A percentile compares a stretch with the other conserved stretches of the same genome.
Evolutionary conservation across 1,140 invertebrate species (phyloP).

Genomic region (Drosophila malerkotliana): DNA sequence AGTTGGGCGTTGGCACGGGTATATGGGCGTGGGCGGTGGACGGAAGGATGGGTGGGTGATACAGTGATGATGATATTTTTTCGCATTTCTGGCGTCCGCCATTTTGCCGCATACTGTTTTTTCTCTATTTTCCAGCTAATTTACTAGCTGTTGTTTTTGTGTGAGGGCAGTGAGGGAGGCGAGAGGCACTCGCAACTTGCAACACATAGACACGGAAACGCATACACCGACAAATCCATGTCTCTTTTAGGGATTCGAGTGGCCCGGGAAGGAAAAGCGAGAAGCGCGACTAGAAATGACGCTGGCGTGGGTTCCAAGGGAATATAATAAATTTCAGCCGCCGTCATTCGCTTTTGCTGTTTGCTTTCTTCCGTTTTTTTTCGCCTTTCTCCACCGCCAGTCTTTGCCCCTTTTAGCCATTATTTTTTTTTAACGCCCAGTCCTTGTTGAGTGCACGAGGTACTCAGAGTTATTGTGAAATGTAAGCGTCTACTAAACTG

Average conservation of each 20-base stretch:
- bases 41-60: conserved; percentile 1
- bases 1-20: background rate
- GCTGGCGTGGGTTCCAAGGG: conserved; percentile 50
- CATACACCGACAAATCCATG: conserved; percentile 56
- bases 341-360: conserved; percentile 72
- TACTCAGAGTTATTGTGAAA: conserved; percentile 28
- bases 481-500: conserved; percentile 8
- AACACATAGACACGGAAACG: conserved; percentile 26
- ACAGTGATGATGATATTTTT: conserved; percentile 46
- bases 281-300: conserved; percentile 23
- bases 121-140: conserved; percentile 74
- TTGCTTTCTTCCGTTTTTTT: conserved; percentile 60
- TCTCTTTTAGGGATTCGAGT: conserved; percentile 69
- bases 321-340: conserved; percentile 77
- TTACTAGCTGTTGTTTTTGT: conserved; percentile 79
- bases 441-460: conserved; percentile 12
- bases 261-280: conserved; percentile 9
- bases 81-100: conserved; percentile 73
- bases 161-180: background rate
- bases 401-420: conserved; percentile 17
- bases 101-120: conserved; percentile 75
- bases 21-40: background rate
- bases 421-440: conserved; percentile 20
- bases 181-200: conserved; percentile 22
- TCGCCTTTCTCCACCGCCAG: conserved; percentile 3